Base-by-base conservation (phyloP, 2,113 vertebrate species). In the Girardinichthys multiradiatus region DNA sequence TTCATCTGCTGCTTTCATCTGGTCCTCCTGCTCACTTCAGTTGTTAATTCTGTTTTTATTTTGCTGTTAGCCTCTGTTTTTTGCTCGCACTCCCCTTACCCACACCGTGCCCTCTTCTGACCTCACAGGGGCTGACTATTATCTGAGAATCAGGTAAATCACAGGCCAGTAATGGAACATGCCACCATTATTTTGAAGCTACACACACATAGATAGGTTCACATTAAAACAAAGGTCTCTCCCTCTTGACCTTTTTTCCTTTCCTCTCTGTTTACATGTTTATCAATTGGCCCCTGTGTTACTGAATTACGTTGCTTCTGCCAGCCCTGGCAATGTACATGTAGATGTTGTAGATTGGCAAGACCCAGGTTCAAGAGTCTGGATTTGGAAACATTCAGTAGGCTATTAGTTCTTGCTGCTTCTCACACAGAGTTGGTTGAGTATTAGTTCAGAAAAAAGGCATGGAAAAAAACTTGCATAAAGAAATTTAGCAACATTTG, bases 121-220 rank as follows among this genome's bases (percentile, higher is more conserved):
- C 93, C 90, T 89, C 86, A 77, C 79, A 51, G 39, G 83, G 68
- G 69, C 74, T 65, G 80, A 77, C 87, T 87, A 92, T 93, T 91
- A 92, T 86, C 85, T 82, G 75, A 62, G 85, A 84, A 69, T 70
- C 72, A 88, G 81, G 89, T 93, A 94, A 92, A 93, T 94, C 92
- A 91, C 83, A 72, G 84, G 59, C n/a, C 6, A 76, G 83, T 92
- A 92, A 94, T 93, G 87, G 87, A 90, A 91, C 90, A 91, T 89
- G 86, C 79, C 84, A 90, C 85, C 75, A 84, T 79, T 71, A 64
- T 37, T 73, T 76, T 26, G 69, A 72, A 69, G 77, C 58, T 80
- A 66, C 72, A 45, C 68, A 79, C 76, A 75, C 77, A 77, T 63
- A 81, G 70, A 78, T 62, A 64, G 64, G 68, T 71, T 19, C 33